These are phyloP conservation scores for Heterodera filipjevi DNA, from an alignment of 2,888 invertebrate genomes.

Conservation along the genomic window DNA sequence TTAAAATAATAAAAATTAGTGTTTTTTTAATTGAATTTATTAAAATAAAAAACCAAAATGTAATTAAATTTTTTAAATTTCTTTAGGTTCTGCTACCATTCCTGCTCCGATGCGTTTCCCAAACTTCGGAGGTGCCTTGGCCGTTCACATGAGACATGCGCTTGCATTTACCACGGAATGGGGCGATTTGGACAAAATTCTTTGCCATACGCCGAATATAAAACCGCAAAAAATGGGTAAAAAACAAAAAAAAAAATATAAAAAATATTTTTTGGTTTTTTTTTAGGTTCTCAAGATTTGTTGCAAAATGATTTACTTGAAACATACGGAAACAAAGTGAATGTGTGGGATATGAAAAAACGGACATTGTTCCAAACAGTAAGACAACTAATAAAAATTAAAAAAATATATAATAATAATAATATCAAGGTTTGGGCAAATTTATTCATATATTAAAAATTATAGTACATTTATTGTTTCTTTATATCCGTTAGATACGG, in stretches of 20 bases:
- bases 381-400: slow-evolving; percentile 69
- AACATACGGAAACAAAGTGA: slow-evolving; percentile 79
- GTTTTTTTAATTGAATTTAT: too few relatives aligned
- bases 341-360: slow-evolving; percentile 82
- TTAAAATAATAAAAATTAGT: too few relatives aligned
- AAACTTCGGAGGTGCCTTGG: slow-evolving; percentile 52
- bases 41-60: too few relatives aligned
- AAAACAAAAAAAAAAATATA: too few relatives aligned
- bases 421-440: too few relatives aligned
- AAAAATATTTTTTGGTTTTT: neutral
- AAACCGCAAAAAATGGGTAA: slow-evolving; percentile 21
- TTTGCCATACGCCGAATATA: slow-evolving; percentile 14
- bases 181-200: slow-evolving; percentile 77
- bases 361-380: slow-evolving; percentile 26
- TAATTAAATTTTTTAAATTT: neutral
- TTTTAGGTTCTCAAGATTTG: slow-evolving; percentile 16
- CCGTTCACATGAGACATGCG: slow-evolving; percentile 80
- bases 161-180: slow-evolving; percentile 89
- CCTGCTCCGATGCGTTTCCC: neutral
- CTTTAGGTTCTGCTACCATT: neutral
- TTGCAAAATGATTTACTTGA: neutral
- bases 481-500: neutral
- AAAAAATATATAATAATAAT: slow-evolving; percentile 71
- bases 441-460: neutral
- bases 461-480: neutral